phyloP scores from a whole-genome alignment of 2,113 vertebrate genomes.

The Monopterus albus region DNA sequence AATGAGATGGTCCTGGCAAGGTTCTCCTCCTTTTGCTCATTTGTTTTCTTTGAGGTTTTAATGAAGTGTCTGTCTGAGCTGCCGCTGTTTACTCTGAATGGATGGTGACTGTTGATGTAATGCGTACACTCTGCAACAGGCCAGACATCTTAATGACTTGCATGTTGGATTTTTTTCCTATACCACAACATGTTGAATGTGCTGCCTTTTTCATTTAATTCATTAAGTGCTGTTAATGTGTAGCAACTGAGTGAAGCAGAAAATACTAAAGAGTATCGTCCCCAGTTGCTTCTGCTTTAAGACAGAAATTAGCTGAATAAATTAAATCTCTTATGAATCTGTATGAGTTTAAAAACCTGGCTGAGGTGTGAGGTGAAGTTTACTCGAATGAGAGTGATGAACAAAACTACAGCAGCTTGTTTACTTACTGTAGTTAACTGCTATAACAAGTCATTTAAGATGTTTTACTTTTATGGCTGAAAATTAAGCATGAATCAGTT shows the following conservation, averaged over 20 bases:
- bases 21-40: constrained; percentile 16
- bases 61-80: constrained; percentile 29
- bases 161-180: not conserved
- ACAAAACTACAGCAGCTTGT: not conserved
- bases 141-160: constrained; percentile 27
- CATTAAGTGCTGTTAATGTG: constrained; percentile 7
- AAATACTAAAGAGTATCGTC: not conserved
- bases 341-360: not conserved
- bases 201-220: not conserved
- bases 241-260: not conserved
- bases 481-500: not conserved
- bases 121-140: not conserved
- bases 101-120: constrained; percentile 13
- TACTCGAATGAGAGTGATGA: not conserved
- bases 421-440: not conserved
- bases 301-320: no score
- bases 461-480: no score
- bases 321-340: no score
- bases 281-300: no score
- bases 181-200: not conserved
- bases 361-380: no score
- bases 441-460: no score
- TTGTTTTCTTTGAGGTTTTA: constrained; percentile 36
- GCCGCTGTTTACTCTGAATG: constrained; percentile 28
- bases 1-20: constrained; percentile 6